phyloP scores from a whole-genome alignment of 1,140 invertebrate species.

The Tetramorium parvispinum region DNA sequence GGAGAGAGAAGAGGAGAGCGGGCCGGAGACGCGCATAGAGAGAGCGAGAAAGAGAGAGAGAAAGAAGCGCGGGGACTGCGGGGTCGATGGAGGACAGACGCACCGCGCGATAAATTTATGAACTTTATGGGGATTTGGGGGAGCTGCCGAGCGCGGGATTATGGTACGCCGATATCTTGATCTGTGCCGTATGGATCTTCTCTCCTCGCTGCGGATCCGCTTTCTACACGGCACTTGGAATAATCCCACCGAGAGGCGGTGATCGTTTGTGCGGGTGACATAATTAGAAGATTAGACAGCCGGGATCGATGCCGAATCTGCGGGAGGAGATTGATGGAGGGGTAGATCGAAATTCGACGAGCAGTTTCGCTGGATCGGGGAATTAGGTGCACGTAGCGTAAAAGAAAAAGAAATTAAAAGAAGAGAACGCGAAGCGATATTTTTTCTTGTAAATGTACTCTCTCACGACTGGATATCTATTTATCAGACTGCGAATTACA shows the following conservation, averaged over 20 bases:
- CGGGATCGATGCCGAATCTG: neutral
- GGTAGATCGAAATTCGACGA: neutral
- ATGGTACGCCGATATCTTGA: conserved; percentile 35
- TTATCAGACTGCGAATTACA: neutral
- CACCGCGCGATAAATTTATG: conserved; percentile 77
- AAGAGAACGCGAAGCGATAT: neutral
- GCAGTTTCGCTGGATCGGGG: neutral
- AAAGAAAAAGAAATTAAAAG: neutral
- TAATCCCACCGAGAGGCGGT: conserved; percentile 14
- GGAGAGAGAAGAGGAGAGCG: neutral
- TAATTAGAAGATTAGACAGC: conserved; percentile 8
- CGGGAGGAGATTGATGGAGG: neutral
- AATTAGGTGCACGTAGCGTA: neutral
- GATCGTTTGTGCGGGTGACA: conserved; percentile 36
- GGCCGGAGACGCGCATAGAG: neutral
- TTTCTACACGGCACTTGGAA: conserved; percentile 21
- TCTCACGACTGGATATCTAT: neutral
- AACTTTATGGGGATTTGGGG: conserved; percentile 76
- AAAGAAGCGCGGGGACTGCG: conserved; percentile 22
- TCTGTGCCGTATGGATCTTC: conserved; percentile 23
- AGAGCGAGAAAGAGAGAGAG: too few relatives aligned
- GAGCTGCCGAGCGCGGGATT: conserved; percentile 27
- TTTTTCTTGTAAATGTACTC: neutral
- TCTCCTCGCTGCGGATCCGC: conserved; percentile 8
- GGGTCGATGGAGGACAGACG: conserved; percentile 46